These are phyloP conservation scores for Notarius lentiginosus DNA, from an alignment of 2,113 vertebrate species.

Conservation along the genomic window DNA sequence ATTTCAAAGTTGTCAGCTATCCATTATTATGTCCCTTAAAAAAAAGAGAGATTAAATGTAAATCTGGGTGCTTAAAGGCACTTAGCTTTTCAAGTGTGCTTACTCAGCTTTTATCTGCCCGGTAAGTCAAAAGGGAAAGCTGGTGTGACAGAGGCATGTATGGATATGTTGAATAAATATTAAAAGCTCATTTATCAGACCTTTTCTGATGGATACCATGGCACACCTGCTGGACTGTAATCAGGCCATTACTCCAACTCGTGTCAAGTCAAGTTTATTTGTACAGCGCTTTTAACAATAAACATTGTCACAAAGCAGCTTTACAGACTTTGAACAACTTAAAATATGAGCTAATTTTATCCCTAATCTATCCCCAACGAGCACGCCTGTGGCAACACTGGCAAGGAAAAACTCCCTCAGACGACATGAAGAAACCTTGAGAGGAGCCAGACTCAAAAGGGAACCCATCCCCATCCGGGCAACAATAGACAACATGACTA, in stretches of 20 bases:
- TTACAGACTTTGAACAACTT: no score
- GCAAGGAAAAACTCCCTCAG: no score
- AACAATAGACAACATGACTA: no score
- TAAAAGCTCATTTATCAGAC: conserved; percentile 40
- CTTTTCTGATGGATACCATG: background rate
- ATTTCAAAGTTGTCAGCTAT: conserved; percentile 27
- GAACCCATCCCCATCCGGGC: no score
- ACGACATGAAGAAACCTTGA: no score
- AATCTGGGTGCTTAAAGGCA: conserved; percentile 26
- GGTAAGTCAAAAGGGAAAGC: background rate
- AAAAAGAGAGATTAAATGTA: conserved; percentile 30
- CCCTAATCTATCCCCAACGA: no score
- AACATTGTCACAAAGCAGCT: no score
- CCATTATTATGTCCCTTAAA: conserved; percentile 1
- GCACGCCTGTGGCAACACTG: no score
- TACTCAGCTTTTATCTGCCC: conserved; percentile 14
- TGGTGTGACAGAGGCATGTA: background rate
- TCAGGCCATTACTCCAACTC: background rate
- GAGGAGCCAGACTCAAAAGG: no score
- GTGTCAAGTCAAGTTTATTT: no score
- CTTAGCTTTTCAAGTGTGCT: conserved; percentile 19
- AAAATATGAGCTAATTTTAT: no score
- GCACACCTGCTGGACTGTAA: conserved; percentile 37
- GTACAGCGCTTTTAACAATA: no score
- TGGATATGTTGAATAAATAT: conserved; percentile 22